These are phyloP conservation scores for Trachymyrmex cornetzi DNA, from an alignment of 1,140 invertebrate species.

Conservation along the genomic window DNA sequence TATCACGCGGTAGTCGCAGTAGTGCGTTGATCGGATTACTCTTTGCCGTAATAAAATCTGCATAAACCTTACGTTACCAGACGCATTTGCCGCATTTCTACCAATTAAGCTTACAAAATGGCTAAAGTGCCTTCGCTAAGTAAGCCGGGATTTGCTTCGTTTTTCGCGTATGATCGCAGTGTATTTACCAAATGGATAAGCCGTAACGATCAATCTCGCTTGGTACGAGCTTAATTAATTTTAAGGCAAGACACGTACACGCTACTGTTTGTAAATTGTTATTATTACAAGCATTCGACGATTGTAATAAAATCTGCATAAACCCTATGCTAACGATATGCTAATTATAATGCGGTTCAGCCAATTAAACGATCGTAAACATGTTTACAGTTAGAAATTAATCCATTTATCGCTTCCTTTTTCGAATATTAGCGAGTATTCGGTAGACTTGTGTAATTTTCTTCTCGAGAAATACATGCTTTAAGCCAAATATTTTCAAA, in stretches of 20 bases:
- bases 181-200: conserved; percentile 27
- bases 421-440: neutral
- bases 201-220: conserved; percentile 25
- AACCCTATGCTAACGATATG: neutral
- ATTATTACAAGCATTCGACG: conserved; percentile 26
- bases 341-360: conserved; percentile 9
- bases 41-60: conserved; percentile 33
- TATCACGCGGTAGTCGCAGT: neutral
- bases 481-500: neutral
- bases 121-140: neutral
- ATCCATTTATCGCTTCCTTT: neutral
- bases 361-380: conserved; percentile 41
- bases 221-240: conserved; percentile 41
- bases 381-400: neutral
- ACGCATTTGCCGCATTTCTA: conserved; percentile 14
- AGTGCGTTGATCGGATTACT: conserved; percentile 38
- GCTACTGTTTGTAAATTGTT: conserved; percentile 46
- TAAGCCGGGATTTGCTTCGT: conserved; percentile 36
- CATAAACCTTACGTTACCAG: conserved; percentile 32
- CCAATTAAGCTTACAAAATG: conserved; percentile 52
- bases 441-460: neutral
- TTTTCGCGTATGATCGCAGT: conserved; percentile 4
- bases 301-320: conserved; percentile 51
- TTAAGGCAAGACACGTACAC: neutral
- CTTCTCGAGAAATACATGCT: neutral